Percentiles rank a stretch among this genome's conserved stretches.
Evolutionary conservation across 1,140 invertebrate genomes (phyloP).

Genomic region (Apolygus lucorum): DNA sequence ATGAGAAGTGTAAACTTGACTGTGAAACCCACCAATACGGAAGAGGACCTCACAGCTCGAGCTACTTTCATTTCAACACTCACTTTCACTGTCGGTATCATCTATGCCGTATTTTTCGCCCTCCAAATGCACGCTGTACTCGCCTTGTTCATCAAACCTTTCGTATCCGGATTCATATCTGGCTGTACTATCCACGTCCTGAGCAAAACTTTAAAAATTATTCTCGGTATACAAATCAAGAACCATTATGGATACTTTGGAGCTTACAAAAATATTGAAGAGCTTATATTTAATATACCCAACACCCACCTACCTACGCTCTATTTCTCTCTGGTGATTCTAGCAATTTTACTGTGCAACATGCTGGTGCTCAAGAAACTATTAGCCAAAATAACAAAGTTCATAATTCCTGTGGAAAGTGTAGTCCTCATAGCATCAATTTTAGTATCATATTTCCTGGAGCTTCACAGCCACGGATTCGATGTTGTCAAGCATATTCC

Average conservation of each 20-base stretch:
- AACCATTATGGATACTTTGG: conserved; percentile 22
- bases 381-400: conserved; percentile 17
- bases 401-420: conserved; percentile 25
- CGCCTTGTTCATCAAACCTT: conserved; percentile 20
- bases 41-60: conserved; percentile 3
- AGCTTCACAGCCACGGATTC: conserved; percentile 18
- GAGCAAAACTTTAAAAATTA: conserved; percentile 15
- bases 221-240: conserved; percentile 22
- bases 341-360: conserved; percentile 21
- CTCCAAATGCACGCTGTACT: conserved; percentile 18
- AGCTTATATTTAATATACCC: conserved; percentile 13
- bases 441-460: conserved; percentile 24
- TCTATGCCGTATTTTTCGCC: conserved; percentile 20
- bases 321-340: conserved; percentile 11
- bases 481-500: conserved; percentile 19
- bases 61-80: conserved; percentile 3
- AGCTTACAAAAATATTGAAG: conserved; percentile 10
- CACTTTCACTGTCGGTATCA: conserved; percentile 19
- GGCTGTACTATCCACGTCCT: conserved; percentile 24
- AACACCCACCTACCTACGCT: conserved; percentile 15
- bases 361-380: conserved; percentile 18
- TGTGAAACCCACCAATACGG: background rate
- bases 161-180: conserved; percentile 22
- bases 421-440: conserved; percentile 19
- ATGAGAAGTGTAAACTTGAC: background rate